Percentiles rank a stretch among this genome's conserved stretches.
Conservation (phyloP, 2,888 invertebrate species). For the Lithophane leautieri region DNA sequence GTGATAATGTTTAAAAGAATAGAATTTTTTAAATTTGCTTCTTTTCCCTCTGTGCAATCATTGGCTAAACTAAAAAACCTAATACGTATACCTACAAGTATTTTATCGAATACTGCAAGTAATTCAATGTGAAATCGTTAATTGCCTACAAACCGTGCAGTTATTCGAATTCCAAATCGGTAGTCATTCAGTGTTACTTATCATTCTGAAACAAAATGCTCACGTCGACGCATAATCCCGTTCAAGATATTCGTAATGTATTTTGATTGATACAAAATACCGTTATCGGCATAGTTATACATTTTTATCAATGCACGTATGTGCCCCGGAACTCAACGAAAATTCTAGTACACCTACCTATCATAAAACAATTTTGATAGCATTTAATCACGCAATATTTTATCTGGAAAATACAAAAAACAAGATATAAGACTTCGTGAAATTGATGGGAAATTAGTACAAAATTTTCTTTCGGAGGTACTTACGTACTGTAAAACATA, state of each 20-base stretch:
- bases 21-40: not conserved
- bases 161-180: constrained; percentile 3
- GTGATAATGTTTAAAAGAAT: not conserved
- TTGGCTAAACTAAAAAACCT: not conserved
- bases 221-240: not conserved
- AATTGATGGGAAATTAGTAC: not conserved
- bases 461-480: not conserved
- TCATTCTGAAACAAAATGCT: not conserved
- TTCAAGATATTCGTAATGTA: constrained; percentile 2
- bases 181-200: not conserved
- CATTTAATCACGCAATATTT: constrained; percentile 34
- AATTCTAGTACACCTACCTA: not conserved
- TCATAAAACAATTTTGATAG: constrained; percentile 29
- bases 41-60: not conserved
- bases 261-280: constrained; percentile 18
- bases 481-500: constrained; percentile 1
- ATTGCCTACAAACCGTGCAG: not conserved
- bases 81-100: not conserved
- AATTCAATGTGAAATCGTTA: constrained; percentile 21
- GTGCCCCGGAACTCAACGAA: constrained; percentile 20
- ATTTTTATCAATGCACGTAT: constrained; percentile 41
- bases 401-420: constrained; percentile 8
- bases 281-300: constrained; percentile 20
- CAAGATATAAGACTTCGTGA: not conserved
- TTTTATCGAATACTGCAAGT: constrained; percentile 5